Base-by-base conservation (phyloP, 2,888 invertebrate genomes). In the Cyclophora punctaria region DNA sequence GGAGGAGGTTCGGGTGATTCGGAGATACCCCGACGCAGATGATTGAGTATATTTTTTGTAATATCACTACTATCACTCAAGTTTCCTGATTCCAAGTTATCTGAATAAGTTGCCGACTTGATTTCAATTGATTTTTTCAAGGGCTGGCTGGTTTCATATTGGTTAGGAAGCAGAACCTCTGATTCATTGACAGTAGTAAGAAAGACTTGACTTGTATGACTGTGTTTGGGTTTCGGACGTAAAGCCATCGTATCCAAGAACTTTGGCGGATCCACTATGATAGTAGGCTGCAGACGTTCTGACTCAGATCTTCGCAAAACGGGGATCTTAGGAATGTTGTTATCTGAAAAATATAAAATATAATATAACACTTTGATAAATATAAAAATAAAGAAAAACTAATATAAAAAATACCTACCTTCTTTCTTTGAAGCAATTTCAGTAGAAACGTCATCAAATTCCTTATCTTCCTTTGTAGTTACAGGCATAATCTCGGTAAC, bases 161-260 rank as follows among this genome's bases (percentile, higher is more conserved):
- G 61, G 58, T 62, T 64, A 48, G 62, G 69, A 57, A 63, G 62
- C 41, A 51, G 56, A 34, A 62, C 52, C 50, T 80, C 78, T 45
- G 65, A 64, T 71, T 85, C 87, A 64, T 63, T 67, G 1, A 75
- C 71, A 47, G 89, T 62, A 75, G 89, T 85, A 34, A 89, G 78
- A 75, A 93, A 93, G 56, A 92, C 89, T 77, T 91, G 91, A 71
- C 91, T 90, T 34, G 91, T 89, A 73, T 92, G 91, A 43, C 89
- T 88, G 71, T 92, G 91, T 66, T 86, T 85, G 59, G 83, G 84
- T 75, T 91, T 91, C 49, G 92, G 89, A 62, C 95, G 91, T 63
- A 96, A 85, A 34, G 96, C 93, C 94, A 96, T 96, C 35, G 96
- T 96, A 76, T 96, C 96, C 72, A 93, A 89, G 75, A 94, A 95